Conservation (phyloP, 1,140 invertebrate species). For the Globodera rostochiensis region DNA sequence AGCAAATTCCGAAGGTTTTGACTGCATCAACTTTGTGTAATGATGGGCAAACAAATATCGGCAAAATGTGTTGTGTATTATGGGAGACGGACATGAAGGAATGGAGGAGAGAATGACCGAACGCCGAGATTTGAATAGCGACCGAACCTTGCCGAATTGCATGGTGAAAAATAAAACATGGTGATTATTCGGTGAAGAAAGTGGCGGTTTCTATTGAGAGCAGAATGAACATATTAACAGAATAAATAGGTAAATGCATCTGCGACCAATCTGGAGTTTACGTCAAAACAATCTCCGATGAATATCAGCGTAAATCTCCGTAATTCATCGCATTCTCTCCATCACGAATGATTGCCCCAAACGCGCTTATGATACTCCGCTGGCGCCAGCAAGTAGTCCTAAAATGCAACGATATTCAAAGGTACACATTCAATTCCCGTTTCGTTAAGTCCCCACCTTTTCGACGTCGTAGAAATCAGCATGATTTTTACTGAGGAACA, state of each 20-base stretch:
- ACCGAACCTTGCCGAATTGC: not conserved
- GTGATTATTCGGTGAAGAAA: too few relatives aligned
- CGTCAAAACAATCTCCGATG: not conserved
- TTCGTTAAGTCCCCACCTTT: constrained; percentile 14
- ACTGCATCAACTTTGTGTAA: not conserved
- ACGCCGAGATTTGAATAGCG: not conserved
- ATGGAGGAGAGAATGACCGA: not conserved
- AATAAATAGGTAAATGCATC: not conserved
- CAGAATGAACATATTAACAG: not conserved
- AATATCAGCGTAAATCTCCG: not conserved
- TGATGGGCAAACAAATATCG: not conserved
- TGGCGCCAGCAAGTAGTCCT: constrained; percentile 38
- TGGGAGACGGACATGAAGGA: not conserved
- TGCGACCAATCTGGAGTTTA: not conserved
- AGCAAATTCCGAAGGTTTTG: not conserved
- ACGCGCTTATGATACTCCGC: constrained; percentile 43
- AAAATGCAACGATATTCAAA: not conserved
- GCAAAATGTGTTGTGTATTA: constrained; percentile 6
- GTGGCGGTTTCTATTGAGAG: too few relatives aligned
- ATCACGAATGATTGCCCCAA: constrained; percentile 34
- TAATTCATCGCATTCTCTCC: not conserved
- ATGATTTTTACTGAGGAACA: constrained; percentile 40
- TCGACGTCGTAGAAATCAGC: constrained; percentile 36
- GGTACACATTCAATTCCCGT: not conserved
- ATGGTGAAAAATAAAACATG: not conserved